A percentile compares a stretch with the other conserved stretches of the same genome.
Conservation (phyloP, 2,888 invertebrate genomes). For the Encarsia formosa region DNA sequence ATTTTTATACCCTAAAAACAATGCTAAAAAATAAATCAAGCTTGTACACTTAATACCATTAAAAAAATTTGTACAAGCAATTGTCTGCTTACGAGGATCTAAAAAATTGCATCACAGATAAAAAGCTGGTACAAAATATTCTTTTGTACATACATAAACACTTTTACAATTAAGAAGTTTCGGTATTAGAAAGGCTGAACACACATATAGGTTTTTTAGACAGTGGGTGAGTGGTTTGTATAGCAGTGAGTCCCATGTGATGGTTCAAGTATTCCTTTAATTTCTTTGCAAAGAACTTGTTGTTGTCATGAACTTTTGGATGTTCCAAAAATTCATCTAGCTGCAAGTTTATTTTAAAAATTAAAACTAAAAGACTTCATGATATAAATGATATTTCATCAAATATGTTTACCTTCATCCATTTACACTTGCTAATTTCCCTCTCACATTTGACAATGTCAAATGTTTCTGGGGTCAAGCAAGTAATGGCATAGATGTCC, state of each 20-base stretch:
- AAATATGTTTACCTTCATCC: slow-evolving; percentile 66
- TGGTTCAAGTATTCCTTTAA: slow-evolving; percentile 64
- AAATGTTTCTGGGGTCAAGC: slow-evolving; percentile 62
- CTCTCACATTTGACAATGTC: slow-evolving; percentile 66
- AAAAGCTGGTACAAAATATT: not conserved
- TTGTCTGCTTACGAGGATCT: no score
- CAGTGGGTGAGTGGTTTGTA: slow-evolving; percentile 54
- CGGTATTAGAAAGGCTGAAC: slow-evolving; percentile 34
- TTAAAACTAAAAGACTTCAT: not conserved
- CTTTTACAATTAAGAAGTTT: not conserved
- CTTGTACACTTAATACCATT: no score
- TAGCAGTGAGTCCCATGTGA: slow-evolving; percentile 59
- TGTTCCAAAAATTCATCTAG: slow-evolving; percentile 64
- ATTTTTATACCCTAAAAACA: no score
- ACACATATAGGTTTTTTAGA: slow-evolving; percentile 52
- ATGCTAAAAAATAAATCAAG: no score
- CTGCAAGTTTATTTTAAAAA: slow-evolving; percentile 35
- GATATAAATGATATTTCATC: not conserved
- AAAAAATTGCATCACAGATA: not conserved
- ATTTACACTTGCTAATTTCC: slow-evolving; percentile 74
- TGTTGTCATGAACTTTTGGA: slow-evolving; percentile 69
- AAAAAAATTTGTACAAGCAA: not conserved
- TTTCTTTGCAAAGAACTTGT: slow-evolving; percentile 64
- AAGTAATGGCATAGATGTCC: slow-evolving; percentile 79
- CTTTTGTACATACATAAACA: not conserved